Evolutionary conservation across 2,113 vertebrate species (phyloP).

Genomic region (Chaetops frenatus): DNA sequence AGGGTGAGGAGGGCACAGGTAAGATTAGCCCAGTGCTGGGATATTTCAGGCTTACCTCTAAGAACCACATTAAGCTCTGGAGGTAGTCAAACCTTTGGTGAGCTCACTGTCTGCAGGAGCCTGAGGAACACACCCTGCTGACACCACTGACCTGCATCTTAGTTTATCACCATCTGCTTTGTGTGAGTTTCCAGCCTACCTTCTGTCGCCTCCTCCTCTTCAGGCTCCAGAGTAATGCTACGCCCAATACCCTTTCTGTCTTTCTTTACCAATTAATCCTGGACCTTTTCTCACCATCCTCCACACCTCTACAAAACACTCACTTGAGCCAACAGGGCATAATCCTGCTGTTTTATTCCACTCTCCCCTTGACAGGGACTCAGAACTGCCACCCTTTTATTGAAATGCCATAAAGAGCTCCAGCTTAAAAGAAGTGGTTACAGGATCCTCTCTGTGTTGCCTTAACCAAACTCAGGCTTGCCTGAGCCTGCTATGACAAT

Average conservation of each 20-base stretch:
- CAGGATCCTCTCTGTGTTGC: neutral
- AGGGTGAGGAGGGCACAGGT: neutral
- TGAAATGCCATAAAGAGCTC: neutral
- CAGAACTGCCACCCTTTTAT: neutral
- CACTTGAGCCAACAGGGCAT: neutral
- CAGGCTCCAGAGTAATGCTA: neutral
- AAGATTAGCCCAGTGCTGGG: neutral
- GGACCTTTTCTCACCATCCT: neutral
- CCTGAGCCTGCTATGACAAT: neutral
- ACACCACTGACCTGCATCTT: neutral
- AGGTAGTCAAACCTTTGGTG: neutral
- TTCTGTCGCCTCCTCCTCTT: neutral
- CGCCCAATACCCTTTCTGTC: neutral
- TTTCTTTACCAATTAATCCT: neutral
- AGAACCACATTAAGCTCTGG: fast-evolving
- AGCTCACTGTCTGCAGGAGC: neutral
- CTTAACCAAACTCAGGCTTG: neutral
- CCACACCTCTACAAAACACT: neutral
- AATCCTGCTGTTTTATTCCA: neutral
- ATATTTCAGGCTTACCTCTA: neutral
- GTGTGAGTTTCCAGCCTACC: neutral
- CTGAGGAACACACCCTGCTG: neutral
- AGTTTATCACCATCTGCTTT: neutral
- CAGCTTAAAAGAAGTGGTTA: neutral
- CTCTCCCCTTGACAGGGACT: neutral